Evolutionary conservation across 1,140 invertebrate species (phyloP), one percentile per base, ranked within the genome.

Genomic region (Hesperophylax magnus): DNA sequence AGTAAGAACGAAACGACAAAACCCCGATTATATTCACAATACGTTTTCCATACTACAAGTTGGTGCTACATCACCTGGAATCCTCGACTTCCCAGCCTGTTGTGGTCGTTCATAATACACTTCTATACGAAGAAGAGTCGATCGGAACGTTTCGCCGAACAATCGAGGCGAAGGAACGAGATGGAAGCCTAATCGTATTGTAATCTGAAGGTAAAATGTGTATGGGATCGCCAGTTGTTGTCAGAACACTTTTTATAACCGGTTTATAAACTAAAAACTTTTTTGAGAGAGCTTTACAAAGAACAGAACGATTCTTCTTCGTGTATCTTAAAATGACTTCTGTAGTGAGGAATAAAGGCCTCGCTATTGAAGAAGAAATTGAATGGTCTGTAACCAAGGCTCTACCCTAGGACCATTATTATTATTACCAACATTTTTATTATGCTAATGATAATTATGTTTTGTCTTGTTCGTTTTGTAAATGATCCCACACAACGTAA

Each of bases 241-340:
- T 34, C 34, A 71, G 72, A 84, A 77, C 77, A 79, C 77, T 84
- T 84, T 81, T 84, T 77, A 47, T 74, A 84, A 84, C 82, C 80
- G 82, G 82, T 84, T 81, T 76, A 56, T 72, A 76, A 81, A 81
- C 77, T 84, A 81, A 24, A 34, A 83, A 52, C 69, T 81, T 82
- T 82, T 82, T 82, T 75, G 71, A 75, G 65, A 27, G 58, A 80
- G 56, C 71, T 75, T 78, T 75, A 80, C 78, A 80, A 80, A 80
- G 78, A 80, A 75, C 71, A 65, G 56, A 80, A 14, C 56, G 54
- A 72, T 79, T 72, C 69, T 79, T 79, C 60, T 74, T 74, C 56
- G 54, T 61, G 69, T 72, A 67, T 31, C 53, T 78, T 39, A 15
- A 69, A 78, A 71, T 56, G 31, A 78, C 77, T 78, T 53, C 65